phyloP scores from a whole-genome alignment of 1,140 invertebrate genomes.

The Pseudomyrmex concolor region DNA sequence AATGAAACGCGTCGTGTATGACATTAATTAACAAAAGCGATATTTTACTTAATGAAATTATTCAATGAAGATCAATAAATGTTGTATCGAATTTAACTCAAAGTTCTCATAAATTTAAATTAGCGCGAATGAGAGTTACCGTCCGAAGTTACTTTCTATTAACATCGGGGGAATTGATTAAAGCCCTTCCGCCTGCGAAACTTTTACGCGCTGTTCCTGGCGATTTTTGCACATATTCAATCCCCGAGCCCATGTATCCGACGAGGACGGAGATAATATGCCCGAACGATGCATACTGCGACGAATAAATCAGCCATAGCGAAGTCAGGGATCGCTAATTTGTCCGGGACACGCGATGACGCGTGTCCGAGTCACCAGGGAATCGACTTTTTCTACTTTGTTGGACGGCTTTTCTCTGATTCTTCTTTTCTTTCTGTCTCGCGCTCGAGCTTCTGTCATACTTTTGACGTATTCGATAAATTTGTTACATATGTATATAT shows the following conservation, averaged over 20 bases:
- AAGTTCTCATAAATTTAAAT: slow-evolving; percentile 40
- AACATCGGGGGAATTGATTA: slow-evolving; percentile 39
- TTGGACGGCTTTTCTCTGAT: slow-evolving; percentile 26
- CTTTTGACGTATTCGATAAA: slow-evolving; percentile 28
- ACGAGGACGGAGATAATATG: slow-evolving; percentile 52
- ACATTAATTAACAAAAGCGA: background rate
- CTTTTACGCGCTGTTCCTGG: slow-evolving; percentile 39
- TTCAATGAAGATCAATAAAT: background rate
- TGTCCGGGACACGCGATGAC: slow-evolving; percentile 58
- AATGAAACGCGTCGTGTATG: background rate
- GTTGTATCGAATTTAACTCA: background rate
- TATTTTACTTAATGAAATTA: background rate
- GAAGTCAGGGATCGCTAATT: slow-evolving; percentile 61
- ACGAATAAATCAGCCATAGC: slow-evolving; percentile 44
- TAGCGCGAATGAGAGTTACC: slow-evolving; percentile 26
- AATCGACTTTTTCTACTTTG: slow-evolving; percentile 53
- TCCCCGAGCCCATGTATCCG: background rate
- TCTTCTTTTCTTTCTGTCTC: background rate
- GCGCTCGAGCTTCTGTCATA: slow-evolving; percentile 5
- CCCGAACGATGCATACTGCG: slow-evolving; percentile 56
- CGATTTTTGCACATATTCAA: slow-evolving; percentile 60
- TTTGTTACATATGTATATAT: slow-evolving; percentile 19
- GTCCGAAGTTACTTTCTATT: slow-evolving; percentile 54
- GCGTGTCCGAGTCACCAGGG: slow-evolving; percentile 51
- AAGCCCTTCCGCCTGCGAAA: slow-evolving; percentile 40